Conservation (phyloP, 1,140 invertebrate species). For the Aphelenchoides besseyi region DNA sequence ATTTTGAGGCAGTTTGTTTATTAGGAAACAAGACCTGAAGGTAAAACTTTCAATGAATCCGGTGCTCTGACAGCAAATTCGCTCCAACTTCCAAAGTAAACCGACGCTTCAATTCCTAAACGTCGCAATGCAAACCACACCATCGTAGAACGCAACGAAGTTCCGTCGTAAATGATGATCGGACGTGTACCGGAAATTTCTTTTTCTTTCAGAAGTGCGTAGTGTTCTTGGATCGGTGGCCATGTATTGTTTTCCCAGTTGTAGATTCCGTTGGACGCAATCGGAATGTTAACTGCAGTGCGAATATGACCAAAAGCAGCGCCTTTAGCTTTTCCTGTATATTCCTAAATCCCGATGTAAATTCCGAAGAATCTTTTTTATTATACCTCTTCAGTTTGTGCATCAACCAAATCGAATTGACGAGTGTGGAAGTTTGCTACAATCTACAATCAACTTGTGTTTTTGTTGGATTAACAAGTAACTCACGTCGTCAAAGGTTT, state of each 20-base stretch:
- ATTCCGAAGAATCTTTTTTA: neutral
- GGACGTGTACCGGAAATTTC: slow-evolving; percentile 39
- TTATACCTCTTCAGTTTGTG: slow-evolving; percentile 50
- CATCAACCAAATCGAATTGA: slow-evolving; percentile 55
- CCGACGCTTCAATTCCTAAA: slow-evolving; percentile 37
- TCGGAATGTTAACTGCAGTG: slow-evolving; percentile 53
- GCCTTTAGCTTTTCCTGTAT: slow-evolving; percentile 38
- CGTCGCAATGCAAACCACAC: slow-evolving; percentile 54
- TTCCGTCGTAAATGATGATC: slow-evolving; percentile 58
- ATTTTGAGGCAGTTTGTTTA: neutral
- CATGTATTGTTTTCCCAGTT: slow-evolving; percentile 42
- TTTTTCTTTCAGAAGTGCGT: slow-evolving; percentile 33
- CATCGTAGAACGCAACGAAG: slow-evolving; percentile 48
- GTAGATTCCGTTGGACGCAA: slow-evolving; percentile 52
- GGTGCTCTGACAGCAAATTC: slow-evolving; percentile 60
- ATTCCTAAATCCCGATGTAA: slow-evolving; percentile 45
- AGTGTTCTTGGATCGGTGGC: slow-evolving; percentile 19
- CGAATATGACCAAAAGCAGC: slow-evolving; percentile 56
- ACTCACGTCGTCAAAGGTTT: slow-evolving; percentile 59
- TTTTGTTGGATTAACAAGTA: slow-evolving; percentile 38
- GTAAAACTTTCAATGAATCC: slow-evolving; percentile 57
- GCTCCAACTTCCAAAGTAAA: slow-evolving; percentile 61
- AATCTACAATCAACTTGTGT: slow-evolving; percentile 34
- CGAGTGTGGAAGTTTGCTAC: slow-evolving; percentile 33
- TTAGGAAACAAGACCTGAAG: no score